Conservation (phyloP, 2,888 invertebrate species). For the Platynereis dumerilii region DNA sequence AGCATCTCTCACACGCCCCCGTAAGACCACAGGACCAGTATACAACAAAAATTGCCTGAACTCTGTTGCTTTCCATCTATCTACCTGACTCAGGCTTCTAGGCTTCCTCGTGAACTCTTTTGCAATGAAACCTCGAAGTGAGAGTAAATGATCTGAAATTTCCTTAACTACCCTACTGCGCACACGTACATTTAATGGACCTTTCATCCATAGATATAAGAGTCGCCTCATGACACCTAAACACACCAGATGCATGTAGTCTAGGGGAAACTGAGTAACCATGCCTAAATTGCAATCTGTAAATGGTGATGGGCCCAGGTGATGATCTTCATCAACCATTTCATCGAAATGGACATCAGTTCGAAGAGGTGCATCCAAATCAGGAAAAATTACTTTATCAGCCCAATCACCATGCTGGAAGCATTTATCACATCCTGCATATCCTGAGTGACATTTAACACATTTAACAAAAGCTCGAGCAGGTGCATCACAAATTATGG, state of each 20-base stretch:
- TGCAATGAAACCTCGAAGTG: slow-evolving; percentile 31
- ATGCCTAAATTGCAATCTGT: background rate
- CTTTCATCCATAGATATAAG: slow-evolving; percentile 38
- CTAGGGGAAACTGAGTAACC: slow-evolving; percentile 28
- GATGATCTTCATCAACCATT: background rate
- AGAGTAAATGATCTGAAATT: slow-evolving; percentile 24
- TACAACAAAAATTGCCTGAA: slow-evolving; percentile 46
- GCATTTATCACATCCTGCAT: slow-evolving; percentile 32
- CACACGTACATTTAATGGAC: slow-evolving; percentile 29
- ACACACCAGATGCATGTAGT: slow-evolving; percentile 54
- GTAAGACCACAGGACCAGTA: slow-evolving; percentile 41
- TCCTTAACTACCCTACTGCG: slow-evolving; percentile 5
- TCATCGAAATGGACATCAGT: background rate
- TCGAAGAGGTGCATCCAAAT: background rate
- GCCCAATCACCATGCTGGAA: slow-evolving; percentile 19
- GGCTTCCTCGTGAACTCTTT: slow-evolving; percentile 42
- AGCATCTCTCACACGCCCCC: slow-evolving; percentile 24
- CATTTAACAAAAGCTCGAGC: slow-evolving; percentile 30
- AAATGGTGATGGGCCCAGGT: slow-evolving; percentile 1
- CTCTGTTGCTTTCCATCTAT: slow-evolving; percentile 48
- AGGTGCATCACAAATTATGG: slow-evolving; percentile 34
- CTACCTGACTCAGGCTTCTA: slow-evolving; percentile 36
- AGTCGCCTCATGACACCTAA: slow-evolving; percentile 45
- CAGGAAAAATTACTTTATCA: slow-evolving; percentile 5
- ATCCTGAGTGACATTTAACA: slow-evolving; percentile 27